Conservation (phyloP, 1,140 invertebrate species). For the Trissolcus basalis region DNA sequence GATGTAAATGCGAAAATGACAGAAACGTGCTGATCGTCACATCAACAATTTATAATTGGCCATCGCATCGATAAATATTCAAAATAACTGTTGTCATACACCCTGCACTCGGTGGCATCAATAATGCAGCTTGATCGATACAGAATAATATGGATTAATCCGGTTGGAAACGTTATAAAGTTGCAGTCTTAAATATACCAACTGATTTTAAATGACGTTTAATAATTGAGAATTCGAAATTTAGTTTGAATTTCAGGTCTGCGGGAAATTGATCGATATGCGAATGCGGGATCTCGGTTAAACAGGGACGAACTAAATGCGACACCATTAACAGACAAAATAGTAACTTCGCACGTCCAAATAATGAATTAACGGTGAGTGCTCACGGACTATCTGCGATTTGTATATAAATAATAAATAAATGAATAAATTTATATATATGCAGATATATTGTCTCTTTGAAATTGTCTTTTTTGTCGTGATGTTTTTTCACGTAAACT, state of each 20-base stretch:
- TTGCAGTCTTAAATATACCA: not conserved
- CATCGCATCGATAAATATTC: not conserved
- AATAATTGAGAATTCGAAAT: not conserved
- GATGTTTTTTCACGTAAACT: conserved; percentile 30
- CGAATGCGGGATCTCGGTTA: conserved; percentile 3
- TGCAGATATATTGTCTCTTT: not conserved
- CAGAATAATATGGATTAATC: not conserved
- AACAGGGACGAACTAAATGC: conserved; percentile 7
- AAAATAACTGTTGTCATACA: not conserved
- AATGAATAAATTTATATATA: no score
- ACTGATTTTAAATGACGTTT: not conserved
- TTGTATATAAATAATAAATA: conserved; percentile 36
- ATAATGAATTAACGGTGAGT: conserved; percentile 38
- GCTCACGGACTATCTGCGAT: conserved; percentile 20
- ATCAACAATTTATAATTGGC: no score
- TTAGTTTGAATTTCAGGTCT: not conserved
- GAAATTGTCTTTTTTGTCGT: not conserved
- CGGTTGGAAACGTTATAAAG: not conserved
- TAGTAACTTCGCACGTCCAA: conserved; percentile 22
- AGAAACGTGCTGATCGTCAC: no score
- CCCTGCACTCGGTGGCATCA: not conserved
- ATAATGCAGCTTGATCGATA: not conserved
- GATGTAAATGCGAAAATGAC: no score
- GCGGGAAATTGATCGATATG: conserved; percentile 12
- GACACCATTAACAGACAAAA: conserved; percentile 33